phyloP scores from a whole-genome alignment of 2,113 vertebrate genomes.

The Labeo catla region DNA sequence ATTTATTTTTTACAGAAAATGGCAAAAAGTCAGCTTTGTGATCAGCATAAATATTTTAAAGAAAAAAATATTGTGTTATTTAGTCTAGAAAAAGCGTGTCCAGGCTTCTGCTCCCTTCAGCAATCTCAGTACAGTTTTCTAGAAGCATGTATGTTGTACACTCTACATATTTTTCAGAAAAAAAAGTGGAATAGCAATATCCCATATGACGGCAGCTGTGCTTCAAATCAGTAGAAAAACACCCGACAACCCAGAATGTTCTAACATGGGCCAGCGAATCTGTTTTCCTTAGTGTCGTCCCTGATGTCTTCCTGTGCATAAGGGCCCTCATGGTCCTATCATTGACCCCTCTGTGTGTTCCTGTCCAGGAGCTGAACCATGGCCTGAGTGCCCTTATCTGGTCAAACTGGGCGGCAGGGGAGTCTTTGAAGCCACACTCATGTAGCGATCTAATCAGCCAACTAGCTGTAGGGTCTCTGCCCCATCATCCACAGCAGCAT shows the following conservation, averaged over 20 bases:
- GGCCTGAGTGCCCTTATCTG: constrained; percentile 74
- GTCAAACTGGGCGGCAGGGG: constrained; percentile 73
- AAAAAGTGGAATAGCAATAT: neutral
- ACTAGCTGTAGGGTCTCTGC: constrained; percentile 62
- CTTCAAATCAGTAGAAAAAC: neutral
- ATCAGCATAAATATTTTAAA: neutral
- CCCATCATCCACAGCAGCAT: constrained; percentile 8
- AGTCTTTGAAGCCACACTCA: constrained; percentile 78
- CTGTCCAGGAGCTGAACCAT: constrained; percentile 77
- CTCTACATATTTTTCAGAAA: neutral
- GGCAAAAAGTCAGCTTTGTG: neutral
- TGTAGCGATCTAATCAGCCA: constrained; percentile 78
- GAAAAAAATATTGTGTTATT: neutral
- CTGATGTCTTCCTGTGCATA: constrained; percentile 60
- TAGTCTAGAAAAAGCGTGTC: neutral
- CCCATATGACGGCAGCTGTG: constrained; percentile 36
- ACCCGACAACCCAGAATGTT: neutral
- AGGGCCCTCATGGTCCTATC: constrained; percentile 68
- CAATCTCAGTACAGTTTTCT: neutral
- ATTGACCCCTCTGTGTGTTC: constrained; percentile 73
- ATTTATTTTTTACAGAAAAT: neutral
- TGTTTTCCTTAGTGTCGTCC: constrained; percentile 56
- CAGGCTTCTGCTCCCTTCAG: neutral
- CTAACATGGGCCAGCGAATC: neutral
- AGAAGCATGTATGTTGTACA: neutral